These are phyloP conservation scores for Sebastes fasciatus DNA, from an alignment of 2,113 vertebrate genomes.

Conservation along the genomic window DNA sequence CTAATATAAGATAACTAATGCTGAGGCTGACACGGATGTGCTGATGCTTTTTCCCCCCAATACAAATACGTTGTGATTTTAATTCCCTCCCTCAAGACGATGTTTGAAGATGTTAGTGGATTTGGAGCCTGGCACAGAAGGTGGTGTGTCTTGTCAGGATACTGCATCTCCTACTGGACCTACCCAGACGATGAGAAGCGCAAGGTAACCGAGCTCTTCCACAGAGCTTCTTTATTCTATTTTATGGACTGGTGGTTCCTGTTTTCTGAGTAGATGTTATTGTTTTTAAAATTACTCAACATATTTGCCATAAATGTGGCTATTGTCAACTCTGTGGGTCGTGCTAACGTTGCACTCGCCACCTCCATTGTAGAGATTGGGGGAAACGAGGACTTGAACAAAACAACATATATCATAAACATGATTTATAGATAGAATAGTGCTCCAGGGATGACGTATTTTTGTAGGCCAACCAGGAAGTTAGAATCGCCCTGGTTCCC, in stretches of 20 bases:
- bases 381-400: no score
- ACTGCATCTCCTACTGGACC: slow-evolving; percentile 97
- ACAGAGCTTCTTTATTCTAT: not conserved
- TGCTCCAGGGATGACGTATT: no score
- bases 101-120: slow-evolving; percentile 99
- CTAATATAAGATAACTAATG: no score
- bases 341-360: no score
- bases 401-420: not conserved
- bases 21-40: not conserved
- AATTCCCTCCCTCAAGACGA: slow-evolving; percentile 84
- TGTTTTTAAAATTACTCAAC: not conserved
- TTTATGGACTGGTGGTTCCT: not conserved
- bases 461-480: no score
- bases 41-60: not conserved
- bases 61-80: not conserved
- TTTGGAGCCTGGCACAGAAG: slow-evolving; percentile 97
- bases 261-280: no score
- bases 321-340: no score
- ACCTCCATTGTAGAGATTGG: no score
- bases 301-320: not conserved
- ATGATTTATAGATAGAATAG: not conserved
- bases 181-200: slow-evolving; percentile 96
- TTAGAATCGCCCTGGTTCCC: no score
- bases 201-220: slow-evolving; percentile 84
- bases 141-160: slow-evolving; percentile 95